These are phyloP conservation scores for Ornithoptera priamus DNA, from an alignment of 2,888 invertebrate genomes.

Conservation along the genomic window DNA sequence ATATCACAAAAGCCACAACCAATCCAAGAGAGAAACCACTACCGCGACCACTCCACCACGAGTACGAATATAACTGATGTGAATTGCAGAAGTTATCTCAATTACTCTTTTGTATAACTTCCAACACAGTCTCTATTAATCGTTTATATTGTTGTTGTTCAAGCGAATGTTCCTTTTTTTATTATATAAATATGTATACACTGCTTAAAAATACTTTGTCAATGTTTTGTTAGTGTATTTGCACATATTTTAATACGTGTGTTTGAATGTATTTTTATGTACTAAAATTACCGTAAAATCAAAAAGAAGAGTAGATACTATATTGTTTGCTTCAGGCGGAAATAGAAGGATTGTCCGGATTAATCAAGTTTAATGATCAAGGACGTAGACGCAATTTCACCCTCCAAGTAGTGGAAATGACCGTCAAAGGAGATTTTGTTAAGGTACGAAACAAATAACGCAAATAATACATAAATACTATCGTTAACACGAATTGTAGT, in stretches of 20 bases:
- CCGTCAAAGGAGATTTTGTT: conserved; percentile 91
- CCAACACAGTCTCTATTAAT: too few species aligned
- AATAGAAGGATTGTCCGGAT: conserved; percentile 92
- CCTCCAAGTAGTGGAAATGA: conserved; percentile 93
- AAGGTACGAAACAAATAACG: conserved; percentile 81
- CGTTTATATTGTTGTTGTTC: background rate
- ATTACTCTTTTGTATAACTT: background rate
- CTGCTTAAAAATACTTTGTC: background rate
- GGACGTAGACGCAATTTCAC: conserved; percentile 93
- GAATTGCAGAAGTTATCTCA: too few species aligned
- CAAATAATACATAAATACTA: background rate
- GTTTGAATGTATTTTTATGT: background rate
- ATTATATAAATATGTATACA: background rate
- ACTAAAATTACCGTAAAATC: conserved; percentile 22
- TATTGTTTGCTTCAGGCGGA: conserved; percentile 85
- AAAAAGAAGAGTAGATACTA: conserved; percentile 48
- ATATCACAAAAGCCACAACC: too few species aligned
- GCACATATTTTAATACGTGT: too few species aligned
- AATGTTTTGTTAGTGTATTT: background rate
- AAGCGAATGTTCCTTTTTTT: background rate
- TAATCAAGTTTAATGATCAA: conserved; percentile 91
- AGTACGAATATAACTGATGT: too few species aligned
- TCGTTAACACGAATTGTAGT: background rate
- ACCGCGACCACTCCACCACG: too few species aligned
- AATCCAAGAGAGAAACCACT: too few species aligned